Base-by-base conservation (phyloP, 2,888 invertebrate genomes). In the Herminia tarsipennalis region DNA sequence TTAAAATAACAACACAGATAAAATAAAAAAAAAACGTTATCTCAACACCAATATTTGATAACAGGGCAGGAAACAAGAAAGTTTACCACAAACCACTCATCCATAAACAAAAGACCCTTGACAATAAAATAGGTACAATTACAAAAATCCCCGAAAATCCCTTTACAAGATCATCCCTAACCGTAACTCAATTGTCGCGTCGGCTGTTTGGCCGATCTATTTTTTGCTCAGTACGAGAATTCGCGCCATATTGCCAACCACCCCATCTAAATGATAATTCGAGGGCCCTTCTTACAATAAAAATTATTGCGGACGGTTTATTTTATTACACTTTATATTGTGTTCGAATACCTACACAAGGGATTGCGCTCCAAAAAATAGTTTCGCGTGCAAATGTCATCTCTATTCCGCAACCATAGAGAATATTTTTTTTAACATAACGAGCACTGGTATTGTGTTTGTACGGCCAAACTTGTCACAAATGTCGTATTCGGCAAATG, bases 251-350 rank as follows among this genome's bases (percentile, higher is more conserved):
- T 87, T 89, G 88, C 78, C 65, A 60, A 64, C 78, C 84, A 73
- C 85, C 88, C 89, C 85, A 90, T 90, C 88, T 90, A 89, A 90
- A 90, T 90, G 89, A 90, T 90, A 90, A 90, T 90, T 85, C 84
- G 78, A 76, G 82, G 81, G 79, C 78, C 82, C 86, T 82, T 74
- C 83, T 87, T 86, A 88, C 88, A 88, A 90, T 90, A 88, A 88
- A 90, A 90, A 90, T 88, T 89, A 90, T 90, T 88, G 88, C 78
- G 86, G 79, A 78, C 84, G 82, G 88, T 90, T 90, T 89, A 89
- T 88, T 89, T 90, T 89, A 90, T 90, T 90, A 87, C 88, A 82
- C 72, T 86, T 86, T 79, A 83, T 87, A 88, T 89, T 89, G 88
- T 86, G 79, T 81, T 83, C 83, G 79, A 85, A 75, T 83, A 80